Conservation (phyloP, 2,888 invertebrate genomes). For the Salpingus planirostris region DNA sequence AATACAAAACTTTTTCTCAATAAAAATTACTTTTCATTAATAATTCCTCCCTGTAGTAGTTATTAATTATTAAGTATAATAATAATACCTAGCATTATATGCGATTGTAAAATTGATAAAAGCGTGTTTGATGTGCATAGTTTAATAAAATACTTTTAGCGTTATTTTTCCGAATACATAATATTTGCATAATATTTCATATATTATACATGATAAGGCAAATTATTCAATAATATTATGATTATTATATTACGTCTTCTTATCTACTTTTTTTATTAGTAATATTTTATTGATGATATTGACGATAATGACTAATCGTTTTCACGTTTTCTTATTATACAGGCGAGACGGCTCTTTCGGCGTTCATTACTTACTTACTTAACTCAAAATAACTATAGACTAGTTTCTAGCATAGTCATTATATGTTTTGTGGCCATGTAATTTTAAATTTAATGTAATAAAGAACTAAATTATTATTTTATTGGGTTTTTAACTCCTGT, state of each 20-base stretch:
- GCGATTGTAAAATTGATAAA: slow-evolving; percentile 20
- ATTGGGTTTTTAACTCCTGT: no score
- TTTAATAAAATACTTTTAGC: slow-evolving; percentile 22
- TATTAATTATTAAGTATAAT: no score
- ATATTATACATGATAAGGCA: slow-evolving; percentile 6
- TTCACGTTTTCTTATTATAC: no score
- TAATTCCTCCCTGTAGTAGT: slow-evolving; percentile 15
- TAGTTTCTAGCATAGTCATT: slow-evolving; percentile 29
- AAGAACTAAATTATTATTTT: slow-evolving; percentile 40
- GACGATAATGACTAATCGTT: no score
- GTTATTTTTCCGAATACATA: slow-evolving; percentile 17
- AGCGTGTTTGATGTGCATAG: slow-evolving; percentile 33
- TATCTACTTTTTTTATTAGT: no score
- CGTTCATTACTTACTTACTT: no score
- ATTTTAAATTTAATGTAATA: slow-evolving; percentile 46
- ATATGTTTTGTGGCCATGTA: slow-evolving; percentile 46
- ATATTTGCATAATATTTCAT: slow-evolving; percentile 8
- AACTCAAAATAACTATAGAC: slow-evolving; percentile 23
- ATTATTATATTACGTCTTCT: not conserved
- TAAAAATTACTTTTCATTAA: no score
- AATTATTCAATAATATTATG: not conserved
- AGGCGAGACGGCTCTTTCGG: slow-evolving; percentile 1
- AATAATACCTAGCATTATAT: slow-evolving; percentile 11
- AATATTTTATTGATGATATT: no score
- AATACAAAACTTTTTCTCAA: slow-evolving; percentile 17